A percentile compares a stretch with the other conserved stretches of the same genome.
These are phyloP conservation scores for Oreochromis tanganicae DNA, from an alignment of 2,113 vertebrate species.

Conservation along the genomic window DNA sequence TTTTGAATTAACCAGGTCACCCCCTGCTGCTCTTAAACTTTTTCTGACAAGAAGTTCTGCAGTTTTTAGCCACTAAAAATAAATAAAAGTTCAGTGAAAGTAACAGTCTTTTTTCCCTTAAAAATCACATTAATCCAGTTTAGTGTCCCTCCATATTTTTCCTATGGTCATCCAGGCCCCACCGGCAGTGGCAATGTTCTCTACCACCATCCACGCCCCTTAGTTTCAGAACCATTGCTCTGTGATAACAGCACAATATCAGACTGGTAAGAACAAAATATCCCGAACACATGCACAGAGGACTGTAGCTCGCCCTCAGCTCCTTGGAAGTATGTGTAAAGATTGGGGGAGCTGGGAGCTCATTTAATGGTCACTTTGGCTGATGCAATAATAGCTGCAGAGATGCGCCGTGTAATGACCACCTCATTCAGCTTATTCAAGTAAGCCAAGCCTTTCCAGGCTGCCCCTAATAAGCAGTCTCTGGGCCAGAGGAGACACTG, in stretches of 20 bases:
- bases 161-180: not conserved
- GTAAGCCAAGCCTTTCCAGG: constrained; percentile 35
- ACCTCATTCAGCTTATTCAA: constrained; percentile 46
- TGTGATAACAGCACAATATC: not conserved
- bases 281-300: not conserved
- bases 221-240: not conserved
- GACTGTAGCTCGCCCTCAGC: not conserved
- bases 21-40: not conserved
- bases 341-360: constrained; percentile 49
- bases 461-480: constrained; percentile 44
- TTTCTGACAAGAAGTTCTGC: not conserved
- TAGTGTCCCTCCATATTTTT: not conserved
- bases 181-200: not conserved
- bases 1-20: not conserved
- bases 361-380: constrained; percentile 72
- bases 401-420: constrained; percentile 56
- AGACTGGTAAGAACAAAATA: not conserved
- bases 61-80: not conserved
- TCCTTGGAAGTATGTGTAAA: constrained; percentile 21
- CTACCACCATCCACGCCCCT: not conserved
- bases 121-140: not conserved
- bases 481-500: constrained; percentile 22
- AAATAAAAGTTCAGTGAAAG: not conserved
- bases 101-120: not conserved
- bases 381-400: constrained; percentile 62